A percentile compares a stretch with the other conserved stretches of the same genome.
phyloP scores from a whole-genome alignment of 1,140 invertebrate species.

The Macrostomum lignano region DNA sequence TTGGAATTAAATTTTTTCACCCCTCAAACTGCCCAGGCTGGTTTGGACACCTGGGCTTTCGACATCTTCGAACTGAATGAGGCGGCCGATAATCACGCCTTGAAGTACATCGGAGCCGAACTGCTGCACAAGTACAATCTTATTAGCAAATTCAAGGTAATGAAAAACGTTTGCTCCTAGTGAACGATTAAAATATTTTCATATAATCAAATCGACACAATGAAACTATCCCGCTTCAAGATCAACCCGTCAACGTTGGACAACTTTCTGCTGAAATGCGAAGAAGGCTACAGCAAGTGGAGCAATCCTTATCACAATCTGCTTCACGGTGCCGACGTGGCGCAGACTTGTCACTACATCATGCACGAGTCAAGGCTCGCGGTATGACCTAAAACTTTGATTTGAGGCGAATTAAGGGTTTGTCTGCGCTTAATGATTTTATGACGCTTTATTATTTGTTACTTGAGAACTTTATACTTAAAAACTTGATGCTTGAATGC shows the following conservation, averaged over 20 bases:
- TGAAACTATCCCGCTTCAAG: neutral
- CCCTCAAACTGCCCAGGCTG: neutral
- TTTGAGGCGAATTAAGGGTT: no score
- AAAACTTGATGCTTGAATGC: no score
- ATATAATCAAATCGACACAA: no score
- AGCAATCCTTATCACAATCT: conserved; percentile 71
- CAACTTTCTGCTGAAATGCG: conserved; percentile 19
- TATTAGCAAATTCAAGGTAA: conserved; percentile 64
- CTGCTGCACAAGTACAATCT: conserved; percentile 63
- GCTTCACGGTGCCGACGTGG: conserved; percentile 63
- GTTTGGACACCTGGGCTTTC: conserved; percentile 58
- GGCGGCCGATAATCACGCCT: conserved; percentile 42
- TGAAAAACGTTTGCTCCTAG: no score
- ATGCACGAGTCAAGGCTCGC: conserved; percentile 56
- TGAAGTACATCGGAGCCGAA: conserved; percentile 61
- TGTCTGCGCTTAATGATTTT: no score
- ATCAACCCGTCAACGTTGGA: conserved; percentile 11
- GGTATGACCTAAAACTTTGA: conserved; percentile 31
- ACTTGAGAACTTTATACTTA: no score
- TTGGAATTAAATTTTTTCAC: neutral
- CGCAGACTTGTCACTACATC: conserved; percentile 64
- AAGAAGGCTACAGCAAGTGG: conserved; percentile 30
- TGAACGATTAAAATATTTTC: no score
- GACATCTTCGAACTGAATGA: conserved; percentile 57
- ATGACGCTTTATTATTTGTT: no score